phyloP scores from a whole-genome alignment of 2,888 invertebrate genomes.

The Esperia sulphurella region DNA sequence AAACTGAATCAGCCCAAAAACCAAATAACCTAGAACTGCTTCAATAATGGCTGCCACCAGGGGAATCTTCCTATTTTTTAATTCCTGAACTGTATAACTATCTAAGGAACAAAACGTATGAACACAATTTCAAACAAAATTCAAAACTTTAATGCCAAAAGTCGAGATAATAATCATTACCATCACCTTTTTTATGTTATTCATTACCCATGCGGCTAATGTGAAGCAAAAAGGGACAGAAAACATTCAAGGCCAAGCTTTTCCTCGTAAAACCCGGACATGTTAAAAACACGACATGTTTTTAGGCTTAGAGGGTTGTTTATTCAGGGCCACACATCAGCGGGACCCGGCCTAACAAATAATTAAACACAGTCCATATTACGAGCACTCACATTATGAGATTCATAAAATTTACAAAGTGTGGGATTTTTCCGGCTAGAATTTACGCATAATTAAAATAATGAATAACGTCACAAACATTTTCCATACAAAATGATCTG shows the following conservation, averaged over 20 bases:
- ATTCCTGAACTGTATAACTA: no score
- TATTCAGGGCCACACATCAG: background rate
- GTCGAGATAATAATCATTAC: background rate
- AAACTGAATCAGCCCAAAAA: no score
- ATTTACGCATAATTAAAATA: background rate
- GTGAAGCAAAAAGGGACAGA: background rate
- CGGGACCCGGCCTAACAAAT: conserved; percentile 20
- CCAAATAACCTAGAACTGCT: no score
- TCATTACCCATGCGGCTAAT: background rate
- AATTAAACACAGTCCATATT: conserved; percentile 33
- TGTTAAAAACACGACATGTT: conserved; percentile 3
- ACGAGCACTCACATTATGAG: conserved; percentile 19
- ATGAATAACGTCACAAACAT: no score
- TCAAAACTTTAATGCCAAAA: background rate
- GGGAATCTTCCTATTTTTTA: no score
- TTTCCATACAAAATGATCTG: no score
- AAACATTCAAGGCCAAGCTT: conserved; percentile 1
- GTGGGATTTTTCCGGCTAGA: background rate
- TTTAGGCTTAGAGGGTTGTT: background rate
- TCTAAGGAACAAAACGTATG: no score
- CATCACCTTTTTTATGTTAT: background rate
- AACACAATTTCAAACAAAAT: background rate
- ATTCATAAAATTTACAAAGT: conserved; percentile 19
- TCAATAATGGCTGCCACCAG: no score
- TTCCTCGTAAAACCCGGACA: background rate